A percentile compares a stretch with the other conserved stretches of the same genome.
phyloP scores from a whole-genome alignment of 92 coral and sea anemone genomes.

The Porites lobata region DNA sequence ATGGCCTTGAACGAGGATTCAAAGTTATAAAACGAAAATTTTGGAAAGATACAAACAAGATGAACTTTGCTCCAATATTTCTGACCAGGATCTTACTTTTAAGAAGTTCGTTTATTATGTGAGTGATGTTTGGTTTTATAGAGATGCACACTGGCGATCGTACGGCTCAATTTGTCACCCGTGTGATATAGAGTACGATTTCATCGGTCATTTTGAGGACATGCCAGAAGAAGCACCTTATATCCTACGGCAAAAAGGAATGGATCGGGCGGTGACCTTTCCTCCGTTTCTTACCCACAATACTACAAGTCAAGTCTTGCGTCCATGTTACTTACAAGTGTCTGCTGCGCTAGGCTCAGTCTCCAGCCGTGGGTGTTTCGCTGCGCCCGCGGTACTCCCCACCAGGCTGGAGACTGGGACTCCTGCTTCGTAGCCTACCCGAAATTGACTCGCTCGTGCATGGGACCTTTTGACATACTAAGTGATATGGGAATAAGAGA shows the following conservation, averaged over 20 bases:
- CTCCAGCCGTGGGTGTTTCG: too few species aligned
- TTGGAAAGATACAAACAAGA: not conserved
- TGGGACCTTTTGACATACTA: too few species aligned
- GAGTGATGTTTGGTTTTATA: not conserved
- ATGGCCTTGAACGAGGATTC: not conserved
- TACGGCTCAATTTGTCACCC: conserved; percentile 39
- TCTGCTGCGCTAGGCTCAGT: too few species aligned
- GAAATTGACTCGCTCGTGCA: too few species aligned
- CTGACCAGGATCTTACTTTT: not conserved
- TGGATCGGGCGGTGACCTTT: too few species aligned
- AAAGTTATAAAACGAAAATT: not conserved
- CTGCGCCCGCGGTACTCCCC: too few species aligned
- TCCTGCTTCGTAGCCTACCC: too few species aligned
- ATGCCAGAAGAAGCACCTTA: conserved; percentile 30
- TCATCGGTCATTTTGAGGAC: conserved; percentile 41
- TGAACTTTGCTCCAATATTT: not conserved
- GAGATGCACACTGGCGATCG: conserved; percentile 26
- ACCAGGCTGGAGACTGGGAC: too few species aligned
- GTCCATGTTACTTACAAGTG: too few species aligned
- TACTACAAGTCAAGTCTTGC: too few species aligned
- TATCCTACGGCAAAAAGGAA: conserved; percentile 18
- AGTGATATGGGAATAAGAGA: too few species aligned
- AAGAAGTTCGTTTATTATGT: not conserved
- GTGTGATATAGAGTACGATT: conserved; percentile 27
- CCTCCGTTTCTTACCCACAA: too few species aligned